These are phyloP conservation scores for Dusona sp. DNA, from an alignment of 2,888 invertebrate species.

Conservation along the genomic window DNA sequence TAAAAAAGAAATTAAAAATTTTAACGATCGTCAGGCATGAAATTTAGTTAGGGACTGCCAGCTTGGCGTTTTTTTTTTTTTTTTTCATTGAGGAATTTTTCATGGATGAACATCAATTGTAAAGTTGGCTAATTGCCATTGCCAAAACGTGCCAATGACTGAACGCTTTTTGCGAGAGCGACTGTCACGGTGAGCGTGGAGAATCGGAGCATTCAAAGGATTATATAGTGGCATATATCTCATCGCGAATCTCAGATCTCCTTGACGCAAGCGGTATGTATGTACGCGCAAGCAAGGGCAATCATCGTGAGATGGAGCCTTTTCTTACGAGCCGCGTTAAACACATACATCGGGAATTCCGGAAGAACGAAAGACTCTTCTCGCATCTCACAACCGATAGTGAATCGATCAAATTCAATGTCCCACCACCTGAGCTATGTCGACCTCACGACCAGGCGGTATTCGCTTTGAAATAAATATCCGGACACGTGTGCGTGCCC, in stretches of 20 bases:
- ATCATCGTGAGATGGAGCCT: conserved; percentile 44
- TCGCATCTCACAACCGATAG: conserved; percentile 14
- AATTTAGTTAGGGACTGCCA: conserved; percentile 6
- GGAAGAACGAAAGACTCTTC: background rate
- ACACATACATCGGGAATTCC: conserved; percentile 58
- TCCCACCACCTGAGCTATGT: conserved; percentile 30
- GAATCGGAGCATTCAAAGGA: conserved; percentile 61
- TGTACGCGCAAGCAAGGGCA: conserved; percentile 26
- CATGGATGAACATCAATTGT: background rate
- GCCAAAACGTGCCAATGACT: conserved; percentile 36
- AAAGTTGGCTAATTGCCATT: conserved; percentile 28
- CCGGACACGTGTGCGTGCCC: conserved; percentile 5
- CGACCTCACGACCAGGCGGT: conserved; percentile 51
- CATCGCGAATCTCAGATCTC: conserved; percentile 41
- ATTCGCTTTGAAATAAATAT: conserved; percentile 56
- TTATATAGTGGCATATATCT: conserved; percentile 57
- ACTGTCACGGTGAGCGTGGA: conserved; percentile 25
- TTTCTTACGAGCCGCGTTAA: conserved; percentile 47
- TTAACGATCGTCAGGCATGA: background rate
- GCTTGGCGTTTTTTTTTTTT: background rate
- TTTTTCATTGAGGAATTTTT: background rate
- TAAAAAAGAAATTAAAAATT: background rate
- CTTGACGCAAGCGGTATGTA: background rate
- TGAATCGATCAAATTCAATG: conserved; percentile 66
- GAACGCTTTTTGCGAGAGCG: background rate